Evolutionary conservation across 37 sponge, comb jelly and placozoan genomes (phyloP), one percentile per base, ranked within the genome.

Genomic region (Cladorhizidae sp.): DNA sequence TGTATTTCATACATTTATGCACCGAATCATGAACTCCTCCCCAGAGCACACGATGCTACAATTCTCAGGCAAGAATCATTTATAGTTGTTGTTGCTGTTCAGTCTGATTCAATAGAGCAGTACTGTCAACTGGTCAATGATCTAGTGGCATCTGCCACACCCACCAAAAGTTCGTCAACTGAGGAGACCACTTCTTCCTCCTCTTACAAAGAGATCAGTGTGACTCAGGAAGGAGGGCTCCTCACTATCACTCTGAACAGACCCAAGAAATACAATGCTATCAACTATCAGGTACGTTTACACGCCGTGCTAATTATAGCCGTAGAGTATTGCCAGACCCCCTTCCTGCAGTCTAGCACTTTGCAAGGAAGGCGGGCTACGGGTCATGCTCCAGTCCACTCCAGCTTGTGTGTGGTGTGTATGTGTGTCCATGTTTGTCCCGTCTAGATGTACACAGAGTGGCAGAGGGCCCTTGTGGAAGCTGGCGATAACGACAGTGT

Each of bases 241-340:
- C 37, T 84, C 23, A 93, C 93, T 22, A 93, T 96, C 73, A 80
- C 55, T 61, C 78, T 96, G 17, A 96, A 96, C 81, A 78, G 97
- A 73, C 97, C 97, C 2, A 37, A 73, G 22, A 96, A 93, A 84
- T 77, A 85, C 51, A 96, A 96, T 83, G 95, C 95, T 35, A 33
- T 95, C 8, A 88, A 72, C 18, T 75, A 69, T 42, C 70, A 87
- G 79, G 91, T 94, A 68, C 28, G 59, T 67, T 21, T 25, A 40
- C 17, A 41, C 28, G 15, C 12, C 5, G 20, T 15, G 25, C 35
- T 15, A 70, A 7, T 31, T 31, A 33, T 36, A 40, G 12, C 12
- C 5, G 12, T 33, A 2, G n/a, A 37, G 35, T 40, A 25, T 33
- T 17, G 12, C 3, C 61, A 59, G 28, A 23, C 3, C 61, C 8